Percentiles rank a stretch among this genome's conserved stretches.
Conservation (phyloP, 2,888 invertebrate species). For the Craniophora ligustri region DNA sequence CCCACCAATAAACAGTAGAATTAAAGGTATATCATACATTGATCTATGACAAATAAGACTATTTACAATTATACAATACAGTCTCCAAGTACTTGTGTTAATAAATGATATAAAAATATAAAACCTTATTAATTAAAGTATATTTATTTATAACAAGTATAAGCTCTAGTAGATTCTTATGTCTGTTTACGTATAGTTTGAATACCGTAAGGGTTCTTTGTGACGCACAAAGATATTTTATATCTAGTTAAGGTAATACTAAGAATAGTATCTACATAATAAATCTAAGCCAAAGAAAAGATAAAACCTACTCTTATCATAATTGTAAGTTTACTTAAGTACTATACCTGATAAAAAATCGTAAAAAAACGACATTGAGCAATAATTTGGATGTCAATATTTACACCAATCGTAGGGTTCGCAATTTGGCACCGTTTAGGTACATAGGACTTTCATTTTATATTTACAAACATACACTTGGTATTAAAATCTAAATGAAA, state of each 20-base stretch:
- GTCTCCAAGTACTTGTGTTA: constrained; percentile 45
- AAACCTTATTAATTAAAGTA: constrained; percentile 21
- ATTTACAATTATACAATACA: constrained; percentile 55
- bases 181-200: constrained; percentile 36
- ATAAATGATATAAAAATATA: constrained; percentile 18
- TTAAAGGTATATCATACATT: constrained; percentile 46
- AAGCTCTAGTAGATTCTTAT: constrained; percentile 14
- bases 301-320: not conserved
- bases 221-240: too few relatives aligned
- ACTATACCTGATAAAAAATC: constrained; percentile 17
- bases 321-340: not conserved
- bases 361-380: constrained; percentile 66
- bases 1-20: constrained; percentile 25
- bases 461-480: constrained; percentile 70
- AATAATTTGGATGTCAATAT: constrained; percentile 65
- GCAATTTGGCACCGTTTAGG: constrained; percentile 83
- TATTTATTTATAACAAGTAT: too few relatives aligned
- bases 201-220: constrained; percentile 13
- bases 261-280: not conserved
- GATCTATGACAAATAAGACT: constrained; percentile 24
- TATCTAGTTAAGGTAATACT: not conserved
- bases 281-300: constrained; percentile 2
- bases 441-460: constrained; percentile 77
- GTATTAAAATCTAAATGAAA: constrained; percentile 34
- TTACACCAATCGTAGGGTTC: constrained; percentile 61